phyloP scores from a whole-genome alignment of 2,113 vertebrate species.

The Gobio gobio region DNA sequence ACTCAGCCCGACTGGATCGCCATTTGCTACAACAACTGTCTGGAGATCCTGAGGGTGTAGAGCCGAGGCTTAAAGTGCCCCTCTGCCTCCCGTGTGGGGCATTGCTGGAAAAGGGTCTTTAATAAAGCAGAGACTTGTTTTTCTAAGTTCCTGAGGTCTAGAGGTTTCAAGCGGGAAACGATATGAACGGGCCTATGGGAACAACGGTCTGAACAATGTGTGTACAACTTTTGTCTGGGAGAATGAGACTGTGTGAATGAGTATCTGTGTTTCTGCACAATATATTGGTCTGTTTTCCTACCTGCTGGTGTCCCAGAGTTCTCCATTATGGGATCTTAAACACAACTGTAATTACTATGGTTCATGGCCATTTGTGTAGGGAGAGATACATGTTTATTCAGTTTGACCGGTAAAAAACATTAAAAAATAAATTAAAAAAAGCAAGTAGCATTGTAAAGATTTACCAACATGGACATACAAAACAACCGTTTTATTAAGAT shows the following conservation, averaged over 20 bases:
- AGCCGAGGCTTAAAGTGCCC: slow-evolving; percentile 64
- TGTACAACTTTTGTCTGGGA: slow-evolving; percentile 15
- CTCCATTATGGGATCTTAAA: slow-evolving; percentile 13
- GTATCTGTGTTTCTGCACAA: slow-evolving; percentile 7
- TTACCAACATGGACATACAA: background rate
- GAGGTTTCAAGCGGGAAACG: slow-evolving; percentile 38
- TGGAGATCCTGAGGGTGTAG: slow-evolving; percentile 94
- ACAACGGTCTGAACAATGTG: slow-evolving; percentile 13
- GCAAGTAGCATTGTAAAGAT: background rate
- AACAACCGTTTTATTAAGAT: background rate
- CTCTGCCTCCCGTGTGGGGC: background rate
- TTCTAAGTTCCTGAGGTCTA: slow-evolving; percentile 45
- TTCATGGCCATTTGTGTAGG: background rate
- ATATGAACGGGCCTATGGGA: slow-evolving; percentile 22
- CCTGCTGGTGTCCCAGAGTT: slow-evolving; percentile 9
- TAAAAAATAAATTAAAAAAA: background rate
- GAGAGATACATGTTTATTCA: background rate
- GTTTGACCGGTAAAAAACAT: background rate
- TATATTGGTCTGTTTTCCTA: slow-evolving; percentile 38
- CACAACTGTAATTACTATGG: background rate
- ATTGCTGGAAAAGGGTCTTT: slow-evolving; percentile 10
- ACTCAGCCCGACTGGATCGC: slow-evolving; percentile 99
- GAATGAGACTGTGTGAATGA: slow-evolving; percentile 15
- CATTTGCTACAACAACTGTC: slow-evolving; percentile 99
- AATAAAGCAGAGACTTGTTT: slow-evolving; percentile 37